These are phyloP conservation scores for Drosophila picticornis DNA, from an alignment of 2,888 invertebrate species.

Conservation along the genomic window DNA sequence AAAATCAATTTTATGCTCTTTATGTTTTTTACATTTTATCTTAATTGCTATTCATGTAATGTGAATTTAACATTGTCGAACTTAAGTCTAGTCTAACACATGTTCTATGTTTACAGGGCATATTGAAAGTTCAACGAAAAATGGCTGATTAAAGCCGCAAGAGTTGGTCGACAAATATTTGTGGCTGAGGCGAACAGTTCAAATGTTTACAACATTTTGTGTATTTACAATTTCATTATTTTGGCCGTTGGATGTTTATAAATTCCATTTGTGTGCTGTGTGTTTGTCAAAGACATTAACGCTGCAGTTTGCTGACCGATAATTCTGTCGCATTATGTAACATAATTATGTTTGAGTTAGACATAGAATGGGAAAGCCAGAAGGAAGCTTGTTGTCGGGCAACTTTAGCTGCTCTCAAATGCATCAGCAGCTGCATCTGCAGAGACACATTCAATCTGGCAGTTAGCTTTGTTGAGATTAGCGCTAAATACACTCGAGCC, in stretches of 20 bases:
- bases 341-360: slow-evolving; percentile 64
- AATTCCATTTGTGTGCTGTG: slow-evolving; percentile 25
- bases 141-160: slow-evolving; percentile 42
- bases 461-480: slow-evolving; percentile 58
- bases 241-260: slow-evolving; percentile 44
- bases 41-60: not conserved
- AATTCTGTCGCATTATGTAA: slow-evolving; percentile 63
- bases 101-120: slow-evolving; percentile 7
- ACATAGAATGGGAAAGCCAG: not conserved
- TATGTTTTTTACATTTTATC: not conserved
- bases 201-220: slow-evolving; percentile 71
- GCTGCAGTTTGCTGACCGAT: slow-evolving; percentile 15
- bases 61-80: not conserved
- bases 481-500: slow-evolving; percentile 47
- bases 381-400: slow-evolving; percentile 9
- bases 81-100: not conserved
- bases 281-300: slow-evolving; percentile 68
- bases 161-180: slow-evolving; percentile 63
- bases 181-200: slow-evolving; percentile 50
- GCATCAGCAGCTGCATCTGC: slow-evolving; percentile 22
- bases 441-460: slow-evolving; percentile 36
- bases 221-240: slow-evolving; percentile 76
- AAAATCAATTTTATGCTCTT: not conserved
- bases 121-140: slow-evolving; percentile 14
- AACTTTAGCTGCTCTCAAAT: slow-evolving; percentile 23